Evolutionary conservation across 2,888 invertebrate species (phyloP), one percentile per base, ranked within the genome.

Genomic region (Neria commutata): DNA sequence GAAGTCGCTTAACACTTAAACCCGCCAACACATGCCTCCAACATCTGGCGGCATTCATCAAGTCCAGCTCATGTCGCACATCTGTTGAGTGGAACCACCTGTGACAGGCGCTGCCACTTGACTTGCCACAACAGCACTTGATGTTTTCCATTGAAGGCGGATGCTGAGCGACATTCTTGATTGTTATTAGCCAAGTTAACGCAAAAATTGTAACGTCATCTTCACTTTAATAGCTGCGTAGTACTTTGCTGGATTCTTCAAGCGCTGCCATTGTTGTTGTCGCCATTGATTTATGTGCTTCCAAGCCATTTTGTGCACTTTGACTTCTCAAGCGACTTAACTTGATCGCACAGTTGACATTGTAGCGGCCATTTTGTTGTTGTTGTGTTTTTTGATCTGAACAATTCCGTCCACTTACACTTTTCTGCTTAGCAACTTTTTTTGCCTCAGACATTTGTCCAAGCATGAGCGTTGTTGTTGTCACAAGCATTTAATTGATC

Each of bases 221-320:
- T 37, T 10, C n/a, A n/a, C n/a, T 37, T n/a, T 4, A 4, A 11
- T 37, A 14, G 8, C 37, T 10, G 4, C 37, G n/a, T 37, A 37
- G n/a, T 37, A n/a, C n/a, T n/a, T n/a, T n/a, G n/a, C n/a, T n/a
- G n/a, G n/a, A n/a, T n/a, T n/a, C n/a, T n/a, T n/a, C n/a, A n/a
- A n/a, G n/a, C n/a, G 8, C 37, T 14, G 37, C 8, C n/a, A 37
- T 14, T 37, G n/a, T 54, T 33, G 25, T 55, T 63, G 37, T 37
- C 60, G 62, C 54, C 52, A 56, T 63, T 62, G 54, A 45, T 56
- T 17, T 34, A 59, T 48, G 24, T 63, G 53, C 58, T 61, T 55
- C 48, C 62, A 64, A 66, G 68, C 69, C 66, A 70, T 71, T 71
- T 74, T 71, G 71, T 74, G 71, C 70, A 72, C 73, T 74, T 74